Evolutionary conservation across 2,888 invertebrate species (phyloP), one percentile per base, ranked within the genome.

Genomic region (Odontomyia ornata): DNA sequence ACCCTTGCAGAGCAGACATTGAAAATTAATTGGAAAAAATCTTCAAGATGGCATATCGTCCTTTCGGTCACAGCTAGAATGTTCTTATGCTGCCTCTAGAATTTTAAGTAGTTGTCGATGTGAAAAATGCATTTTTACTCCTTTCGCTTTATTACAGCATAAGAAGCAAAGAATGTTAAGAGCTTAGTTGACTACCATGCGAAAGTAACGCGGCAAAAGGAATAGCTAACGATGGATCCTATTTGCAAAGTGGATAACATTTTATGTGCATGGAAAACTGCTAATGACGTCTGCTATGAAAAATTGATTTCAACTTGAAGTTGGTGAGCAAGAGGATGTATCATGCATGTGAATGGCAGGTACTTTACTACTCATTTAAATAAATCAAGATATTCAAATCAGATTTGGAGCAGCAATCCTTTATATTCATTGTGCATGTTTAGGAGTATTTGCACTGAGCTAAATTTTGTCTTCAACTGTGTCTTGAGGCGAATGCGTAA

Each of bases 221-320:
- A 7, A 21, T 36, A 21, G 67, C 21, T 18, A 23, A 18, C 56
- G 18, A 72, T 30, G 72, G 36, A 57, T n/a, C 57, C 15, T 56
- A 57, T 72, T 56, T 56, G 47, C 52, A 7, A 27, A 71, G 71
- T n/a, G 15, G 71, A 71, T 4, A n/a, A 5, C 27, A 27, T 27
- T 13, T 52, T 18, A 27, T 27, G 69, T 52, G 52, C 52, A n/a
- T 52, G 52, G 52, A 5, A 18, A 52, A 47, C 23, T 52, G 47
- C 47, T 18, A 71, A 25, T 71, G 69, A 52, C 69, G 69, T 71
- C 25, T 56, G 13, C 28, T 56, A 56, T 72, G 72, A 72, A 72
- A 72, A 72, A 72, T 72, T 72, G 72, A 46, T 57, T 72, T 72
- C 23, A 56, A 72, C 57, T 56, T 57, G 7, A 56, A 56, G 56